Base-by-base conservation (phyloP, 2,113 vertebrate genomes). In the Plecturocebus donacophilus region DNA sequence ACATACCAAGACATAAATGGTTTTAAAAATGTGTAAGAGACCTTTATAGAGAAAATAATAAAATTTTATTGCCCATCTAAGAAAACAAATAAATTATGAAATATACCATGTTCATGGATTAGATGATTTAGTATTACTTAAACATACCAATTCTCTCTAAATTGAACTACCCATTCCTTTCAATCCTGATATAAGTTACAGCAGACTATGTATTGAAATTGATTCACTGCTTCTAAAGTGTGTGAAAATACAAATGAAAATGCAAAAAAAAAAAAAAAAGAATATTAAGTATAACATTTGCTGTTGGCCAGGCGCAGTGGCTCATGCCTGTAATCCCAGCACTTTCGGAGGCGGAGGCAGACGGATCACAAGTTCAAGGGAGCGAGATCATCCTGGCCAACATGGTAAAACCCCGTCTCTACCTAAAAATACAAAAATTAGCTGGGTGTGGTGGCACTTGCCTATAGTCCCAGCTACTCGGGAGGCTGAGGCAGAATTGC, bases 371-470 rank as follows among this genome's bases (percentile, higher is more conserved):
- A 52, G 16, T 16, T 52, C 12, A 52, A 52, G 52, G 17, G 52
- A 52, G 17, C 4, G 52, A 52, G 52, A 52, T 52, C 52, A 52
- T 52, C 52, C 52, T 52, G 52, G 52, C 52, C 52, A 52, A 52
- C 52, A 52, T 17, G 16, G 52, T 52, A 5, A 52, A 52, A 52
- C 52, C 52, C 52, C 52, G 17, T 17, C 4, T 52, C 16, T 17
- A 17, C 16, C 17, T 19, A 52, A 17, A 52, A 52, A 52, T 5
- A 17, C 16, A 52, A 17, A 52, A 52, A 17, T 17, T 52, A 52
- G 4, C 16, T 52, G 52, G 52, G 5, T 52, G 52, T 16, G 17
- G 17, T 17, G 52, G 16, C 5, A 0, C 16, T 4, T 0, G 16
- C 52, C 52, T 52, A 14, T 52, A 52, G 52, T 52, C 16, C 16